These are phyloP conservation scores for Cavia porcellus DNA, from an alignment of 2,113 vertebrate genomes.

Conservation along the genomic window DNA sequence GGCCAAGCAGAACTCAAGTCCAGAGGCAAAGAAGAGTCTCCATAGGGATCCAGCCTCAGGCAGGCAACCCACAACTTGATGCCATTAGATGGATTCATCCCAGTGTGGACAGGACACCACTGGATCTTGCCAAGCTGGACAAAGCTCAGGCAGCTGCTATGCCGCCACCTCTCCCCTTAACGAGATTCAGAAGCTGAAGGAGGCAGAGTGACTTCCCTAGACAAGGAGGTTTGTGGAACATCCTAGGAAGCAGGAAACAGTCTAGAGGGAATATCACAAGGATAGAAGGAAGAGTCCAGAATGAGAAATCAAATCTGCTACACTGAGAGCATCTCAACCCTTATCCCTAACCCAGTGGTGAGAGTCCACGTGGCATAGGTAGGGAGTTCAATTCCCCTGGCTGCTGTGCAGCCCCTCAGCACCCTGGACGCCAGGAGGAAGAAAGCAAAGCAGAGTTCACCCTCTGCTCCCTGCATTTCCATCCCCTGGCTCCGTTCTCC, in stretches of 20 bases:
- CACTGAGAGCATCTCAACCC: neutral
- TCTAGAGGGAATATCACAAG: neutral
- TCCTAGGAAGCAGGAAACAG: neutral
- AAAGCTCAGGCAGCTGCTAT: neutral
- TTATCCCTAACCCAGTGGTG: neutral
- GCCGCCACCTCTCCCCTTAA: neutral
- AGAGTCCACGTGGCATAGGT: accelerated
- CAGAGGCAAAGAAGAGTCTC: neutral
- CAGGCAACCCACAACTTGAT: neutral
- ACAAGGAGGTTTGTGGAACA: neutral
- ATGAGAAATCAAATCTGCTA: neutral
- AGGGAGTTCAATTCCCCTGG: neutral
- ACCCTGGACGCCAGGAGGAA: neutral
- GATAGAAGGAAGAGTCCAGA: neutral
- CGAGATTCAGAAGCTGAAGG: neutral
- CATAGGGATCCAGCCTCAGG: neutral
- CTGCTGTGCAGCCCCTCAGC: neutral
- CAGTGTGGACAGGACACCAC: neutral
- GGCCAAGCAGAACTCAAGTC: neutral
- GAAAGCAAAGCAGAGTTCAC: neutral
- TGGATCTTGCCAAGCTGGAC: neutral
- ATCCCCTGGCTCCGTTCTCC: neutral
- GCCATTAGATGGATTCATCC: neutral
- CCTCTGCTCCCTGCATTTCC: neutral
- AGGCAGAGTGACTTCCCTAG: neutral